phyloP scores from a whole-genome alignment of 2,113 vertebrate genomes.

The Rhynchopsitta pachyrhyncha region DNA sequence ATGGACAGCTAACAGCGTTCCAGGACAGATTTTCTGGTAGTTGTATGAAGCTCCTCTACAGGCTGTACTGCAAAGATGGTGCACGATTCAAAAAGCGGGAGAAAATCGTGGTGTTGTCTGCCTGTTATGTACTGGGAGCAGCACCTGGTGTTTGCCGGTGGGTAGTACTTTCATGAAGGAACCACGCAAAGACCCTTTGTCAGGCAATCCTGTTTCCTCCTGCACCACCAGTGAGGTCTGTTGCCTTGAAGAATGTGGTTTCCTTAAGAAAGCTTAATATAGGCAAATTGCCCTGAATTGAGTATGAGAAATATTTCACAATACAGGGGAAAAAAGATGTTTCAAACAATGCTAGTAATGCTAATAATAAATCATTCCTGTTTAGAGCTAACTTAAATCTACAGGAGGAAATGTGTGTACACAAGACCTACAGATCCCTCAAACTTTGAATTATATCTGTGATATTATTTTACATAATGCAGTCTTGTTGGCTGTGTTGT shows the following conservation, averaged over 20 bases:
- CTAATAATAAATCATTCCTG: not conserved
- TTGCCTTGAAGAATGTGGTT: not conserved
- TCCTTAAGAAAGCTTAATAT: not conserved
- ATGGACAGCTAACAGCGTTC: not conserved
- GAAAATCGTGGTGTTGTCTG: not conserved
- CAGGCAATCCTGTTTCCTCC: not conserved
- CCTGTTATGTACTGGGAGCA: not conserved
- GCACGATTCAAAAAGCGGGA: not conserved
- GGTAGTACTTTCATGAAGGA: not conserved
- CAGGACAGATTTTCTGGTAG: not conserved
- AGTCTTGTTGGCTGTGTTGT: not conserved
- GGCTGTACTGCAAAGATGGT: not conserved
- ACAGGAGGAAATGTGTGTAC: not conserved
- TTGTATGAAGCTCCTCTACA: not conserved
- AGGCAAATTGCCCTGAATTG: not conserved
- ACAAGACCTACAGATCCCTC: not conserved
- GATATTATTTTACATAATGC: conserved; percentile 14
- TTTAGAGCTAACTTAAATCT: not conserved
- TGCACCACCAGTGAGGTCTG: not conserved
- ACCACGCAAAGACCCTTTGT: not conserved
- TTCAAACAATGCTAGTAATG: not conserved
- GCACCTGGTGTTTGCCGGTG: not conserved
- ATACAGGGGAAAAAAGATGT: not conserved
- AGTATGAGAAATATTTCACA: not conserved
- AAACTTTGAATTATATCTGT: conserved; percentile 2